Base-by-base conservation (phyloP, 2,888 invertebrate genomes). In the Ectemnius continuus region DNA sequence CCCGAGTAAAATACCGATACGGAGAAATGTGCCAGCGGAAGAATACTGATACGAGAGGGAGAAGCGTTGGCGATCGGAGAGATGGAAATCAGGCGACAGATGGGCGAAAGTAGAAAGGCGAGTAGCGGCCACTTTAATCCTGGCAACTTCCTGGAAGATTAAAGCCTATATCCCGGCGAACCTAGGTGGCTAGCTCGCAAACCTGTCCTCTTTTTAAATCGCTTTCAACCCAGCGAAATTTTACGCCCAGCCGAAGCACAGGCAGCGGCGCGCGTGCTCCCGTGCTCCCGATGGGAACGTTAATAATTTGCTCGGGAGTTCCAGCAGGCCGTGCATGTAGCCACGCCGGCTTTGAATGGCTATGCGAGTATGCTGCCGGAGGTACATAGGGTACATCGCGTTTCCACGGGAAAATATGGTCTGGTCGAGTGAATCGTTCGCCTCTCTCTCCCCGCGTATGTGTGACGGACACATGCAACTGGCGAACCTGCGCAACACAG, bases 131-230 rank as follows among this genome's bases (percentile, higher is more conserved):
- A 64, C 56, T 64, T 64, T 76, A 76, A 76, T 76, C 70, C 75
- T 67, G 58, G 70, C 64, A 67, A 75, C 76, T 77, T 77, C 63
- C 63, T 63, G 71, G 66, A 75, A 77, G 75, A 77, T 75, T 77
- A 77, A 77, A 75, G 71, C 75, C 73, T 70, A 70, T 36, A 36
- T 80, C 69, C 81, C 78, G 36, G 8, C n/a, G n/a, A n/a, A n/a
- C n/a, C n/a, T n/a, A 68, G 72, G 70, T 36, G 11, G 36, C 36
- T 11, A 11, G 52, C 70, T 67, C 36, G 81, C 78, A 70, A 78
- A 78, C 78, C 75, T 70, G 71, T 75, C 73, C 67, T 70, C 78
- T 75, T 78, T 80, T 80, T 75, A 75, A 80, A 80, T 80, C 81
- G 80, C 75, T 75, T 70, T 81, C 81, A 73, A 75, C 70, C 67